Percentiles rank a stretch among this genome's conserved stretches.
These are phyloP conservation scores for Sebastes nivosus DNA, from an alignment of 2,797 vertebrate genomes.

Conservation along the genomic window DNA sequence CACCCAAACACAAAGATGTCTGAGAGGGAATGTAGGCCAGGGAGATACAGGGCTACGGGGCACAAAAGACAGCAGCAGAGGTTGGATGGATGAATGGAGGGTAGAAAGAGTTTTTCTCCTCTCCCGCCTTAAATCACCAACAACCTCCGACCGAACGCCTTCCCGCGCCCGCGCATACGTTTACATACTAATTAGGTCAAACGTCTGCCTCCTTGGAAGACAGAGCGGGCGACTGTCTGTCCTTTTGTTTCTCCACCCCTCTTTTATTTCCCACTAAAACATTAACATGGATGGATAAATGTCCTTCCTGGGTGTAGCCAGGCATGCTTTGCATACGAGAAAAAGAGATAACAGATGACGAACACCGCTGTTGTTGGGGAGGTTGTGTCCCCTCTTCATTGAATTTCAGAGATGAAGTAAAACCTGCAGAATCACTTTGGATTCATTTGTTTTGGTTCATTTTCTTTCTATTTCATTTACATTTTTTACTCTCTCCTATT, in stretches of 20 bases:
- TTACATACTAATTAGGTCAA: slow-evolving; percentile 79
- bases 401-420: background rate
- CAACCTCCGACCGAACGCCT: slow-evolving; percentile 34
- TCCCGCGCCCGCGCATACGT: slow-evolving; percentile 45
- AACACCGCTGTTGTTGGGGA: background rate
- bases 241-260: slow-evolving; percentile 68
- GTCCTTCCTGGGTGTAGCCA: slow-evolving; percentile 31
- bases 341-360: background rate
- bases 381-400: background rate
- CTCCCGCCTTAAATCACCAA: slow-evolving; percentile 45
- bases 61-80: slow-evolving; percentile 46
- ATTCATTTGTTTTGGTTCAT: background rate
- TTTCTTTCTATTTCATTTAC: background rate
- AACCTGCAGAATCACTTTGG: background rate
- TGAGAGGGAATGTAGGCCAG: slow-evolving; percentile 66
- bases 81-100: slow-evolving; percentile 41
- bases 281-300: slow-evolving; percentile 54
- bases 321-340: slow-evolving; percentile 42
- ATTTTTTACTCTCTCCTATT: background rate
- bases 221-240: slow-evolving; percentile 63
- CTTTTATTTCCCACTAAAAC: slow-evolving; percentile 59
- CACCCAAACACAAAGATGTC: slow-evolving; percentile 60
- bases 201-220: slow-evolving; percentile 76
- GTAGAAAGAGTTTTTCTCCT: slow-evolving; percentile 23
- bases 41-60: slow-evolving; percentile 14